Conservation (phyloP, 2,113 vertebrate genomes). For the Ceyx margarethae region DNA sequence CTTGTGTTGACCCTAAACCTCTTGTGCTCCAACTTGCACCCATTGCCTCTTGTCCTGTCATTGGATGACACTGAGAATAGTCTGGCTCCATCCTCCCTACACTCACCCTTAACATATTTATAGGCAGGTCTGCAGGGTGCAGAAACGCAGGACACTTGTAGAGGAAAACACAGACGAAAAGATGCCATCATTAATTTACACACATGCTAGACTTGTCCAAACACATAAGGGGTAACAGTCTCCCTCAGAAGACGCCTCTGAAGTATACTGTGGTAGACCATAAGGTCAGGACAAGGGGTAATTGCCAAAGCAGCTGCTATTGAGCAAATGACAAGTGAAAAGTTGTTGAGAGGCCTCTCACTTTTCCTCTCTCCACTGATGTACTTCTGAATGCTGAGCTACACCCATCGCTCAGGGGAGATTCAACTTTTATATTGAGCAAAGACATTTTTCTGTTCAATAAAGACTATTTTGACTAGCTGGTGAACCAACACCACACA, state of each 20-base stretch:
- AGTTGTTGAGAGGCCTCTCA: constrained; percentile 26
- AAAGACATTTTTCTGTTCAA: neutral
- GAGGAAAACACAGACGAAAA: constrained; percentile 34
- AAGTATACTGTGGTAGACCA: constrained; percentile 51
- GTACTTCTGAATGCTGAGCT: neutral
- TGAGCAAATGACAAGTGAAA: neutral
- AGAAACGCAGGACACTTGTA: constrained; percentile 44
- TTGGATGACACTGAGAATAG: too few relatives aligned
- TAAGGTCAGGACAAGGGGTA: constrained; percentile 59
- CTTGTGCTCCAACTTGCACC: too few relatives aligned
- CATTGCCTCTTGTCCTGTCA: too few relatives aligned
- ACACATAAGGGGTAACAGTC: constrained; percentile 61
- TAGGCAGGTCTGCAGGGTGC: constrained; percentile 69
- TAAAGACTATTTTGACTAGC: neutral
- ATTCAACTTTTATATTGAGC: neutral
- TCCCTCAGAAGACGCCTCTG: constrained; percentile 52
- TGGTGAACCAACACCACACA: neutral
- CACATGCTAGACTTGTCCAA: constrained; percentile 59
- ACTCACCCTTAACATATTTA: too few relatives aligned
- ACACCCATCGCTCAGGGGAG: neutral
- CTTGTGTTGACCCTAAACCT: too few relatives aligned
- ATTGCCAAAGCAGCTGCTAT: constrained; percentile 72
- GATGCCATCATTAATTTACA: constrained; percentile 60
- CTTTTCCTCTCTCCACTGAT: neutral
- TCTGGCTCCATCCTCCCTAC: too few relatives aligned